Conservation (phyloP, 2,888 invertebrate species). For the Synergus itoensis region DNA sequence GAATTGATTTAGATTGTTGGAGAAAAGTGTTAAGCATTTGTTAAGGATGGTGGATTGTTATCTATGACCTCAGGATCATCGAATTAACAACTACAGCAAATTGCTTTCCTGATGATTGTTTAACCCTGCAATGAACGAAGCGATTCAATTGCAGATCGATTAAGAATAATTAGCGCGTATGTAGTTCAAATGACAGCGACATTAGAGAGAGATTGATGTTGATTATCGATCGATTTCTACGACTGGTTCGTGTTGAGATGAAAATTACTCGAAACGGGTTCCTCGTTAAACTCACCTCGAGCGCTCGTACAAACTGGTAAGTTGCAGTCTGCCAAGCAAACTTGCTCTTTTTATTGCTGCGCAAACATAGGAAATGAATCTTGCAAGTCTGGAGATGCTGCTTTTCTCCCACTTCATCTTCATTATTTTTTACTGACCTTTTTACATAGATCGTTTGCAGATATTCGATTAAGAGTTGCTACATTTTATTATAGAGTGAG, state of each 20-base stretch:
- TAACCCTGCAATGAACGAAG: neutral
- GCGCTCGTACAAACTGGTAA: slow-evolving; percentile 40
- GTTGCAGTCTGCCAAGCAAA: slow-evolving; percentile 33
- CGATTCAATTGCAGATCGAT: slow-evolving; percentile 1
- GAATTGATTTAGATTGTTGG: neutral
- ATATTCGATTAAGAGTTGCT: slow-evolving; percentile 7
- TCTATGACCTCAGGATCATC: neutral
- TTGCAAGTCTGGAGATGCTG: slow-evolving; percentile 52
- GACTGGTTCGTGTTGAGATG: slow-evolving; percentile 37
- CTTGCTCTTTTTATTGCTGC: slow-evolving; percentile 34
- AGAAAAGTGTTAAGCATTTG: neutral
- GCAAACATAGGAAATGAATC: slow-evolving; percentile 29
- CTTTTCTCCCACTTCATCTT: slow-evolving; percentile 46
- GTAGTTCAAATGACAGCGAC: slow-evolving; percentile 24
- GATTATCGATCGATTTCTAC: slow-evolving; percentile 40
- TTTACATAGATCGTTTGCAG: slow-evolving; percentile 33
- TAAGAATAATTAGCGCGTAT: slow-evolving; percentile 30
- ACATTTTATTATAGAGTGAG: neutral
- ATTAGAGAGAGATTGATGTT: slow-evolving; percentile 29
- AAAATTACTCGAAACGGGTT: slow-evolving; percentile 40
- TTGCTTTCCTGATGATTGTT: neutral
- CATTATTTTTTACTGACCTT: slow-evolving; percentile 35
- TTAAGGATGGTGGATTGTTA: neutral
- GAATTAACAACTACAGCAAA: too few species aligned
- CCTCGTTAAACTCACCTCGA: slow-evolving; percentile 41